A percentile compares a stretch with the other conserved stretches of the same genome.
Evolutionary conservation across 1,140 invertebrate genomes (phyloP).

Genomic region (Dufourea novaeangliae): DNA sequence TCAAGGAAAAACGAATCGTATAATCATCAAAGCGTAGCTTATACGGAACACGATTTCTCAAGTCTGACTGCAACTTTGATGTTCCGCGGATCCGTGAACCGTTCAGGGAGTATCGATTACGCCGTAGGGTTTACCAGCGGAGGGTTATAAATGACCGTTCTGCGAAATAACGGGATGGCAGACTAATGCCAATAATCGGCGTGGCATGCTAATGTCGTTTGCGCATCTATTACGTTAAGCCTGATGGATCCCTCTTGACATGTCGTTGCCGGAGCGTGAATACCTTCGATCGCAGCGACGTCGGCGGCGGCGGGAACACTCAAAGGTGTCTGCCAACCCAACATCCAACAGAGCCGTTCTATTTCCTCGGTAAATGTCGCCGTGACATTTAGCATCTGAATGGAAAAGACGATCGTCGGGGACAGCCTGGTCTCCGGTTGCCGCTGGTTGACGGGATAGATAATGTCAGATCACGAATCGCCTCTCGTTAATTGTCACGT

Average conservation of each 20-base stretch:
- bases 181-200: conserved; percentile 78
- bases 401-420: conserved; percentile 46
- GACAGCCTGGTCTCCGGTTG: conserved; percentile 31
- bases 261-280: conserved; percentile 65
- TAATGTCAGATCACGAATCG: conserved; percentile 31
- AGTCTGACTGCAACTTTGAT: conserved; percentile 19
- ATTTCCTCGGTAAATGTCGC: conserved; percentile 35
- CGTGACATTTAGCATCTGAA: conserved; percentile 61
- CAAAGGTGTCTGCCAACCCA: conserved; percentile 47
- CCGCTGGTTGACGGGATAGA: conserved; percentile 28
- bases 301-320: conserved; percentile 49
- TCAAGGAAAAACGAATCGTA: neutral
- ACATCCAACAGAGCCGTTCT: conserved; percentile 24
- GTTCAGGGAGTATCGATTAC: conserved; percentile 55
- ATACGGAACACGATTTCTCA: neutral
- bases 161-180: conserved; percentile 68
- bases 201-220: conserved; percentile 78
- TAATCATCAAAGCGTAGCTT: neutral
- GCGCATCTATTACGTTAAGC: conserved; percentile 80
- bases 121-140: conserved; percentile 43
- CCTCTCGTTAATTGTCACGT: conserved; percentile 29
- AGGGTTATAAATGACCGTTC: conserved; percentile 78
- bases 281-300: conserved; percentile 65
- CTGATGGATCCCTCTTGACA: conserved; percentile 77
- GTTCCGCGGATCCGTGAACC: conserved; percentile 38